Evolutionary conservation across 2,113 vertebrate species (phyloP), one percentile per base, ranked within the genome.

Genomic region (Carassius gibelio): DNA sequence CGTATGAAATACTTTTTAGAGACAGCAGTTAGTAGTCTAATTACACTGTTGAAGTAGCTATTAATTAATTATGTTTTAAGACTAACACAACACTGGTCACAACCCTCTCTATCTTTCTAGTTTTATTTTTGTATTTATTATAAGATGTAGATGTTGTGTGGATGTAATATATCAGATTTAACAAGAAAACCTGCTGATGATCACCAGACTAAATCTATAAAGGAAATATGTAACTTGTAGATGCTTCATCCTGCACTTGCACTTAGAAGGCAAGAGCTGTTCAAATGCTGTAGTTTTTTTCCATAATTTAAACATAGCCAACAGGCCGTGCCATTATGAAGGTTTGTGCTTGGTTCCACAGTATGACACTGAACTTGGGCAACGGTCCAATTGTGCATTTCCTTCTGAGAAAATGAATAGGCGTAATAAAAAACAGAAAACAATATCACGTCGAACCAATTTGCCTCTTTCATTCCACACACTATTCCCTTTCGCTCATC

Each of bases 391-490:
- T 81, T 93, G 93, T 94, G 94, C 94, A 89, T 91, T 93, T 81
- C 88, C 92, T 89, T 84, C 21, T 30, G 87, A 93, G 91, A 91
- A 90, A 91, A 89, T 82, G 89, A 89, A 91, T 89, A 92, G 91
- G 88, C 90, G 89, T 89, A 88, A 84, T 85, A 84, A 93, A 93
- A 92, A 90, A 90, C 88, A 89, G 92, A 90, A 91, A 90, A 90
- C 86, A 90, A 91, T 90, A 93, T 93, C 90, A 94, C 90, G 92
- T 92, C 90, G 89, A 95, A 95, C 94, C 94, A 94, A 94, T 94
- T 94, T 93, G 87, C 87, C 91, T 93, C 90, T 93, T 85, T 93
- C 90, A 87, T 90, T 89, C 88, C 87, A 86, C 87, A 88, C 86
- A 90, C 91, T 87, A 90, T 91, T 91, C 89, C 91, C 92, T 91